Percentiles rank a stretch among this genome's conserved stretches.
Conservation (phyloP, 2,888 invertebrate species). For the Eledone cirrhosa region DNA sequence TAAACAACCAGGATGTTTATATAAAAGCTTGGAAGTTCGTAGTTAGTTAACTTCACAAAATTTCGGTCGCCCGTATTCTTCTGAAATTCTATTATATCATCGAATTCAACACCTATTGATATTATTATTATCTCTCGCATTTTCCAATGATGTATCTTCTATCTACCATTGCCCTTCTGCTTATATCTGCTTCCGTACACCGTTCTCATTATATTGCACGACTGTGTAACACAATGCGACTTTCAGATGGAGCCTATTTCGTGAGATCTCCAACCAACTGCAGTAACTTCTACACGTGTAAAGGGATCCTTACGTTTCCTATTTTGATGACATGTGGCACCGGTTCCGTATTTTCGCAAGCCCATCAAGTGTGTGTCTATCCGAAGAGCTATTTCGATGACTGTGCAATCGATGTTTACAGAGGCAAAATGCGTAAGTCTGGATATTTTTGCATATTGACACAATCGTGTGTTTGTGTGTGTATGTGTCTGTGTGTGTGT, state of each 20-base stretch:
- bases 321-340: neutral
- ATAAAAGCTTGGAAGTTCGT: too few relatives aligned
- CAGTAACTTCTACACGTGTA: neutral
- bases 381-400: neutral
- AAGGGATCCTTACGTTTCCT: neutral
- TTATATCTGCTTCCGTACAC: neutral
- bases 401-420: neutral
- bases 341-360: neutral
- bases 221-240: neutral
- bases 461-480: neutral
- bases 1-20: too few relatives aligned
- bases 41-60: too few relatives aligned
- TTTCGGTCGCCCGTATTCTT: too few relatives aligned
- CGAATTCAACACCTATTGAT: too few relatives aligned
- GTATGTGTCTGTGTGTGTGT: neutral
- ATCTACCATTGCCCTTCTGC: neutral
- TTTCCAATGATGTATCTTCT: neutral
- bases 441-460: neutral
- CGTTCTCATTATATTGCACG: neutral
- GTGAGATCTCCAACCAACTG: slow-evolving; percentile 3
- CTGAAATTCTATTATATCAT: too few relatives aligned
- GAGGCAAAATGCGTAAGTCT: neutral
- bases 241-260: neutral
- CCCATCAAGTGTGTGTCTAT: neutral
- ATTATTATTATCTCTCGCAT: too few relatives aligned